Conservation (phyloP, 2,888 invertebrate species). For the Stenchaetothrips biformis region DNA sequence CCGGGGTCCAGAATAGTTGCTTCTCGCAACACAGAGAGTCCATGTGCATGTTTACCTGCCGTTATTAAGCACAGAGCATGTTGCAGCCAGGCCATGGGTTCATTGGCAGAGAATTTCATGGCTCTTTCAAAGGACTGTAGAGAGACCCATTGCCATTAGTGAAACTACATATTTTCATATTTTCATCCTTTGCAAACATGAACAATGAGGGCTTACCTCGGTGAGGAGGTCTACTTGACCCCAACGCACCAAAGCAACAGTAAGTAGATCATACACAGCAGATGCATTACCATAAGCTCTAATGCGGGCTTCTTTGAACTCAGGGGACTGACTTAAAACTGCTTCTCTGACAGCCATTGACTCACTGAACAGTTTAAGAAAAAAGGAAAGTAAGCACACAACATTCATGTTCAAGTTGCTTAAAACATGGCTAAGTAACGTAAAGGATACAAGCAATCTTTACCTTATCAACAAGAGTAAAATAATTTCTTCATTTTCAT, state of each 20-base stretch:
- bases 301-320: constrained; percentile 76
- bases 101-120: constrained; percentile 95
- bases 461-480: constrained; percentile 73
- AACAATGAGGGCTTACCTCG: constrained; percentile 56
- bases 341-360: constrained; percentile 91
- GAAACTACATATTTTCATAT: constrained; percentile 26
- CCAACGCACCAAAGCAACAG: constrained; percentile 79
- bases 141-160: constrained; percentile 33
- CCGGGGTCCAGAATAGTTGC: constrained; percentile 67
- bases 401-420: neutral
- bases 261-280: constrained; percentile 84
- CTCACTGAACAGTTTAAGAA: constrained; percentile 51
- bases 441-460: constrained; percentile 10
- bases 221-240: constrained; percentile 71
- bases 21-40: constrained; percentile 69
- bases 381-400: neutral
- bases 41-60: constrained; percentile 60
- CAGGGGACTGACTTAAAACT: constrained; percentile 87
- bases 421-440: neutral
- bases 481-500: constrained; percentile 87
- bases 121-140: constrained; percentile 85
- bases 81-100: constrained; percentile 92
- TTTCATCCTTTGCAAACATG: neutral
- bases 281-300: constrained; percentile 84
- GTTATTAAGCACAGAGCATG: constrained; percentile 80